A percentile compares a stretch with the other conserved stretches of the same genome.
Evolutionary conservation across 2,113 vertebrate species (phyloP).

Genomic region (Collichthys lucidus): DNA sequence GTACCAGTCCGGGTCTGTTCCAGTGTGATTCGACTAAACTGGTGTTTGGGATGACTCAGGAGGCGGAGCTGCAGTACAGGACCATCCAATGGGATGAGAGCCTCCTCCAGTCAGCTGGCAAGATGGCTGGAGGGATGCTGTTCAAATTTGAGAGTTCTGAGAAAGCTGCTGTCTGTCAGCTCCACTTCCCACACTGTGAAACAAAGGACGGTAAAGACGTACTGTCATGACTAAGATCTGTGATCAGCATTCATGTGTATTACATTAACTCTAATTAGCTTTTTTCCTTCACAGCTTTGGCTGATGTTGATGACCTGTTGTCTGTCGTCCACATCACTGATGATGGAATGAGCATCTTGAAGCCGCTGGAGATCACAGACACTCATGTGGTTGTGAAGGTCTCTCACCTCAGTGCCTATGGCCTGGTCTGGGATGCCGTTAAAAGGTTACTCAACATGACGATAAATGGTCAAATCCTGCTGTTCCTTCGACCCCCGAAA

Average conservation of each 20-base stretch:
- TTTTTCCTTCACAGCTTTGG: neutral
- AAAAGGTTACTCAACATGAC: neutral
- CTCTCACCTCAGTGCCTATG: constrained; percentile 2
- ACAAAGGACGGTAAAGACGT: constrained; percentile 3
- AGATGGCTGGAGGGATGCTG: constrained; percentile 27
- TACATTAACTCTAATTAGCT: neutral
- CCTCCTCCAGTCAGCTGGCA: neutral
- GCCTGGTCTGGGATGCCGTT: neutral
- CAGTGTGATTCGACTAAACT: constrained; percentile 17
- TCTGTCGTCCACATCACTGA: constrained; percentile 16
- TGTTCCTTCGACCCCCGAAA: neutral
- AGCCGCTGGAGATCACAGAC: constrained; percentile 14
- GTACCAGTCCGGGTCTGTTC: constrained; percentile 25
- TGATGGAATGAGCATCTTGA: constrained; percentile 1
- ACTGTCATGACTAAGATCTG: no score
- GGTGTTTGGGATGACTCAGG: constrained; percentile 4
- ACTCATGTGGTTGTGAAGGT: constrained; percentile 11
- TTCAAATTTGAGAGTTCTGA: neutral
- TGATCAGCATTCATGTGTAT: no score
- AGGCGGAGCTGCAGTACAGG: constrained; percentile 17
- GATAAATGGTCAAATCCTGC: constrained; percentile 22
- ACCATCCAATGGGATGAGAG: constrained; percentile 29
- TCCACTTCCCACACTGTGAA: constrained; percentile 38
- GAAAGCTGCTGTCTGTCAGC: neutral
- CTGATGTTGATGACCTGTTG: neutral